These are phyloP conservation scores for Holacanthus passer DNA, from an alignment of 2,113 vertebrate genomes.

Conservation along the genomic window DNA sequence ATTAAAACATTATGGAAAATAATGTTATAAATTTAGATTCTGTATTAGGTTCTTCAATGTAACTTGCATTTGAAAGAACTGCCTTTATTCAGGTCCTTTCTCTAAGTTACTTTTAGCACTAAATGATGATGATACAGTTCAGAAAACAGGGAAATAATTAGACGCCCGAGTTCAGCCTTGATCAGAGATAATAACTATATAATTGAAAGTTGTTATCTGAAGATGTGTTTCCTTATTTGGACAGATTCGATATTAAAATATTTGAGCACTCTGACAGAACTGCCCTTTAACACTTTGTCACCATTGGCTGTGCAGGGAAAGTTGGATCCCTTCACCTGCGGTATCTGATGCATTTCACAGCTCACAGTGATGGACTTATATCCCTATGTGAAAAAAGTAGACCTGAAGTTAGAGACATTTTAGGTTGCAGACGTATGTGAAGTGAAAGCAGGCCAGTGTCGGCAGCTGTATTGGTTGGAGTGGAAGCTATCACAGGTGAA, in stretches of 20 bases:
- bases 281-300: too few relatives aligned
- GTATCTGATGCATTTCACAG: not conserved
- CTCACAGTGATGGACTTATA: not conserved
- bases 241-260: not conserved
- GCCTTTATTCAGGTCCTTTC: not conserved
- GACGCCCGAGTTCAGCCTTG: not conserved
- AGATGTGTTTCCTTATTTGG: not conserved
- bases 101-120: not conserved
- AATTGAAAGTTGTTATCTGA: not conserved
- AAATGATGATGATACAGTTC: not conserved
- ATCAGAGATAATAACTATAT: not conserved
- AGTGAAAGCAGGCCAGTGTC: not conserved
- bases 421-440: not conserved
- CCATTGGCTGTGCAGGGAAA: not conserved
- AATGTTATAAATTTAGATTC: too few relatives aligned
- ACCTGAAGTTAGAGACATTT: not conserved
- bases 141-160: not conserved
- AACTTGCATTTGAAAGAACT: not conserved
- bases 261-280: not conserved
- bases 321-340: slow-evolving; percentile 7
- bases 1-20: too few relatives aligned
- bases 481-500: too few relatives aligned
- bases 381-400: not conserved
- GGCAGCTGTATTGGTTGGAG: not conserved
- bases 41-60: not conserved